phyloP scores from a whole-genome alignment of 2,797 vertebrate genomes.

The Micrastur ruficollis region DNA sequence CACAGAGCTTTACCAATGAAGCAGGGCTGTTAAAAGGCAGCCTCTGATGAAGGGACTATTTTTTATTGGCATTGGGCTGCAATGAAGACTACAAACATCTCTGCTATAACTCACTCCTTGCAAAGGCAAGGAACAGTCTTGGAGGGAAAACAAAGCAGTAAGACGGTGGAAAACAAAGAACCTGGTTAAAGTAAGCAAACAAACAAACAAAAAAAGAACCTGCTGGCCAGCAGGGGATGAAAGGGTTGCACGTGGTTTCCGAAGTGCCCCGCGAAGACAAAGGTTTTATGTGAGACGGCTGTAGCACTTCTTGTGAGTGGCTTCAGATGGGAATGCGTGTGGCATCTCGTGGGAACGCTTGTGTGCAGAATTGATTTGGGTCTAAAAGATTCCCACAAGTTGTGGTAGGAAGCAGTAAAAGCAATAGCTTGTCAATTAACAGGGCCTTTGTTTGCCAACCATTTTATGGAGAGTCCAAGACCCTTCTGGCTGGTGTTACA shows the following conservation, averaged over 20 bases:
- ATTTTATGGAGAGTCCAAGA: conserved; percentile 45
- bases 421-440: conserved; percentile 59
- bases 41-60: conserved; percentile 48
- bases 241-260: background rate
- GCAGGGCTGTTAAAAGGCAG: conserved; percentile 66
- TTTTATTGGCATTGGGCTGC: conserved; percentile 55
- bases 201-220: background rate
- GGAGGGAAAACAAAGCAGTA: conserved; percentile 1
- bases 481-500: background rate
- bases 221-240: conserved; percentile 5
- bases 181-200: conserved; percentile 26
- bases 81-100: conserved; percentile 67
- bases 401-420: conserved; percentile 62
- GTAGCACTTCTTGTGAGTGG: conserved; percentile 19
- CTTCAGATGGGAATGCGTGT: conserved; percentile 26
- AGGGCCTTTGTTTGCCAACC: conserved; percentile 47
- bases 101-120: conserved; percentile 45
- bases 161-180: conserved; percentile 20
- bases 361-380: conserved; percentile 49
- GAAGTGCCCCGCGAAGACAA: conserved; percentile 5
- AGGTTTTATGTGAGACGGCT: conserved; percentile 7
- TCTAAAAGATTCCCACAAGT: conserved; percentile 36
- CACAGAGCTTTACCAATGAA: conserved; percentile 61
- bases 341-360: conserved; percentile 50
- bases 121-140: conserved; percentile 32